Evolutionary conservation across 2,797 vertebrate genomes (phyloP), one percentile per base, ranked within the genome.

Genomic region (Syncerus caffer): DNA sequence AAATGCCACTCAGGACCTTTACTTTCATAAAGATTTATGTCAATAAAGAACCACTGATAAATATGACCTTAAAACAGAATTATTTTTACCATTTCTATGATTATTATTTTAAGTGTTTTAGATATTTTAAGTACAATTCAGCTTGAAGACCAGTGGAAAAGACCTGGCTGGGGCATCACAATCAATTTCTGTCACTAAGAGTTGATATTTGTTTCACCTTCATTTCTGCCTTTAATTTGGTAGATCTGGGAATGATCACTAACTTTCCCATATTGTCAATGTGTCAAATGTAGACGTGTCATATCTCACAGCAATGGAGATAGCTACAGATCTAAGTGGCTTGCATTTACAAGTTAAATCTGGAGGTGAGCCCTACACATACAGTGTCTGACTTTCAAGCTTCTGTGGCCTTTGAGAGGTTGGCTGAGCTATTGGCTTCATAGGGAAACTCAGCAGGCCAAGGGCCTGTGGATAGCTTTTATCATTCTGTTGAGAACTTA

Each of bases 391-490:
- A 98, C 96, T 90, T 96, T 97, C 85, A 97, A 93, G 79, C n/a
- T 76, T 96, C 84, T 1, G 1, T 96, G 93, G 87, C 93, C 93
- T 95, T 97, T 96, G 95, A 97, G 95, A 95, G 45, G 47, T 38
- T 93, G 47, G 53, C 71, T 84, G 76, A 97, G 76, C 85, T 97
- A 27, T 34, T 97, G 94, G 83, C 88, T 97, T 98, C 96, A 95
- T 53, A 95, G 34, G 71, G 85, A 96, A 97, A 95, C 90, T 92
- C 96, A 98, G 97, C 96, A 53, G 96, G 96, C 23, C 71, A 90
- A 95, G 71, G 78, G 76, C 57, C 78, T 97, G 90, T 83, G 89
- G 97, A 79, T 94, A 53, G 64, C 94, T 97, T 97, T 98, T 97
- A 97, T 97, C 92, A 71, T 90, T 91, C 95, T 84, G 38, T 78